phyloP scores from a whole-genome alignment of 2,888 invertebrate genomes.

The Aporophyla nigra region DNA sequence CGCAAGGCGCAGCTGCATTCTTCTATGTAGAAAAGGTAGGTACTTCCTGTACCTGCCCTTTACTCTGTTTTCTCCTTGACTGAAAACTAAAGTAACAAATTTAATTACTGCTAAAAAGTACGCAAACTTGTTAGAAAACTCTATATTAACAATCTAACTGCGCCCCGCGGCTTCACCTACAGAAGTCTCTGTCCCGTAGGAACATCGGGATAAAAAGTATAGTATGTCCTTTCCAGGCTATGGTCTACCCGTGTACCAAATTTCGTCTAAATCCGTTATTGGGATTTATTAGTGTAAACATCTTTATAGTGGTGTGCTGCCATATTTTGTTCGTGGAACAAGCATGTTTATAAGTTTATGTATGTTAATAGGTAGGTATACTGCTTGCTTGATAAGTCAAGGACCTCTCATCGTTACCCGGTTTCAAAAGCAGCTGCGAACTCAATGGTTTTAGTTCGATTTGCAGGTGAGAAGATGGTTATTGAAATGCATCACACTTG shows the following conservation, averaged over 20 bases:
- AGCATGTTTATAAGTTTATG: constrained; percentile 5
- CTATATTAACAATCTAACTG: not conserved
- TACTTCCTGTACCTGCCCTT: not conserved
- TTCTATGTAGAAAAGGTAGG: not conserved
- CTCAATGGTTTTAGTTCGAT: constrained; percentile 3
- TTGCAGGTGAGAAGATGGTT: constrained; percentile 13
- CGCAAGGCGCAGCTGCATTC: not conserved
- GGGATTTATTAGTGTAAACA: constrained; percentile 59
- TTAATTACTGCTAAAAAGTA: not conserved
- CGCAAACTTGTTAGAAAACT: not conserved
- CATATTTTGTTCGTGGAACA: constrained; percentile 42
- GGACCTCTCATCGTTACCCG: constrained; percentile 18
- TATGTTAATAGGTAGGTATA: not conserved
- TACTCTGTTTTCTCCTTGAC: not conserved
- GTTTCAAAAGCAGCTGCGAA: constrained; percentile 28
- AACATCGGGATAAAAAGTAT: too few relatives aligned
- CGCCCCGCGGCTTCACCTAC: too few relatives aligned
- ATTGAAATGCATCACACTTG: not conserved
- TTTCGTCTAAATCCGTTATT: constrained; percentile 21
- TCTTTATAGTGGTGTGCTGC: constrained; percentile 33
- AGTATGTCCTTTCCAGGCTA: too few relatives aligned
- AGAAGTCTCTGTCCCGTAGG: too few relatives aligned
- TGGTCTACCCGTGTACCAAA: too few relatives aligned
- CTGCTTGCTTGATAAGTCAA: constrained; percentile 7
- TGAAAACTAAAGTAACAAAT: not conserved